Evolutionary conservation across 2,888 invertebrate species (phyloP).

Genomic region (Ethmia dodecea): DNA sequence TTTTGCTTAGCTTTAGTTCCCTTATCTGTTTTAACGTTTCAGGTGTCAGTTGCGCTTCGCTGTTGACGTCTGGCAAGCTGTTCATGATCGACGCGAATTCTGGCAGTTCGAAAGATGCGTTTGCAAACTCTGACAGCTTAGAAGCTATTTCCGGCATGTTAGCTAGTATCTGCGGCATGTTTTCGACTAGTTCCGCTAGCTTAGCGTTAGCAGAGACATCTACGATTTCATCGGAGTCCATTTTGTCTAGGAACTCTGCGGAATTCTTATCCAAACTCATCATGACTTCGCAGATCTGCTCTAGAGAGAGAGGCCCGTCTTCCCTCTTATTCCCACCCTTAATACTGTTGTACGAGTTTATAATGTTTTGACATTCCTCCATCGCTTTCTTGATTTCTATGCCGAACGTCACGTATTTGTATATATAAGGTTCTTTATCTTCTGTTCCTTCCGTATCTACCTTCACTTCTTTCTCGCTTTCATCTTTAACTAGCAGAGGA

Average conservation of each 20-base stretch:
- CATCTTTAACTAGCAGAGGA: slow-evolving; percentile 34
- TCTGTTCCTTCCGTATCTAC: slow-evolving; percentile 19
- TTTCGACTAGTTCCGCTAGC: slow-evolving; percentile 54
- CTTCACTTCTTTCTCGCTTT: slow-evolving; percentile 24
- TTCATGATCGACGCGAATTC: slow-evolving; percentile 64
- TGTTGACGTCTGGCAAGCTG: slow-evolving; percentile 53
- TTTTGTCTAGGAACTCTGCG: slow-evolving; percentile 51
- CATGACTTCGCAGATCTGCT: slow-evolving; percentile 65
- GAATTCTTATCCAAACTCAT: slow-evolving; percentile 61
- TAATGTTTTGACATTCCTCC: slow-evolving; percentile 69
- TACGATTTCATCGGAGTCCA: slow-evolving; percentile 43
- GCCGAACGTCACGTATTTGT: slow-evolving; percentile 61
- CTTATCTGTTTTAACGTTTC: slow-evolving; percentile 69
- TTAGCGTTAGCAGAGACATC: slow-evolving; percentile 50
- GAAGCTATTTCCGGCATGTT: slow-evolving; percentile 67
- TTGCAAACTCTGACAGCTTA: slow-evolving; percentile 54
- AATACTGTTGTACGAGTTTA: slow-evolving; percentile 56
- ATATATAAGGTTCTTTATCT: slow-evolving; percentile 47
- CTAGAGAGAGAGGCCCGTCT: slow-evolving; percentile 45
- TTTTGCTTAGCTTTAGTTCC: slow-evolving; percentile 57
- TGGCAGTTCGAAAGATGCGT: slow-evolving; percentile 56
- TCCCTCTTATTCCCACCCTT: slow-evolving; percentile 29
- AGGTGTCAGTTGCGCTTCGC: slow-evolving; percentile 60
- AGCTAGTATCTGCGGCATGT: slow-evolving; percentile 65
- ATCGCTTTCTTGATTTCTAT: slow-evolving; percentile 67